Evolutionary conservation across 2,113 vertebrate genomes (phyloP).

Genomic region (Misgurnus anguillicaudatus): DNA sequence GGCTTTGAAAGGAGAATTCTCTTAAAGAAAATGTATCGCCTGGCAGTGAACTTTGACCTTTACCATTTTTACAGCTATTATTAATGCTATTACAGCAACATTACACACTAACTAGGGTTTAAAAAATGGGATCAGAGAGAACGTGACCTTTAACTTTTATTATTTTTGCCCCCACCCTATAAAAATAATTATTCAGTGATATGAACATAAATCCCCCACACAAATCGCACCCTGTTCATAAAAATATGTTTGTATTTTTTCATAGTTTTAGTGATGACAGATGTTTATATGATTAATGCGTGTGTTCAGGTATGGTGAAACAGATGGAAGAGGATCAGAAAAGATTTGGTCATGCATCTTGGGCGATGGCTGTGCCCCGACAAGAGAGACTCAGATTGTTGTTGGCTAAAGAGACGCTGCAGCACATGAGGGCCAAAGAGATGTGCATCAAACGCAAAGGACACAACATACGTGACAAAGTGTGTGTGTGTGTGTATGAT

Average conservation of each 20-base stretch:
- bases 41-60: no score
- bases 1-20: no score
- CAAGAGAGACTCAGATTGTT: slow-evolving; percentile 85
- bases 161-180: no score
- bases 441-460: slow-evolving; percentile 87
- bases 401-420: slow-evolving; percentile 89
- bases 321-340: slow-evolving; percentile 87
- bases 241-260: no score
- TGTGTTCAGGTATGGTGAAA: slow-evolving; percentile 83
- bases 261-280: background rate
- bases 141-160: no score
- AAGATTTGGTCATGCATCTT: slow-evolving; percentile 87
- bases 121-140: no score
- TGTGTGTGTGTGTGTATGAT: slow-evolving; percentile 58
- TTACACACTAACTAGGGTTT: no score
- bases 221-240: background rate
- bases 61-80: no score
- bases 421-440: slow-evolving; percentile 87
- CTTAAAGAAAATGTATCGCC: no score
- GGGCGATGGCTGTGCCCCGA: slow-evolving; percentile 84
- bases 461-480: slow-evolving; percentile 76
- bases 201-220: no score
- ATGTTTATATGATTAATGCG: slow-evolving; percentile 21
- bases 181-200: no score
- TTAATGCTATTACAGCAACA: no score